These are phyloP conservation scores for Pogoniulus pusillus DNA, from an alignment of 2,797 vertebrate genomes.

Conservation along the genomic window DNA sequence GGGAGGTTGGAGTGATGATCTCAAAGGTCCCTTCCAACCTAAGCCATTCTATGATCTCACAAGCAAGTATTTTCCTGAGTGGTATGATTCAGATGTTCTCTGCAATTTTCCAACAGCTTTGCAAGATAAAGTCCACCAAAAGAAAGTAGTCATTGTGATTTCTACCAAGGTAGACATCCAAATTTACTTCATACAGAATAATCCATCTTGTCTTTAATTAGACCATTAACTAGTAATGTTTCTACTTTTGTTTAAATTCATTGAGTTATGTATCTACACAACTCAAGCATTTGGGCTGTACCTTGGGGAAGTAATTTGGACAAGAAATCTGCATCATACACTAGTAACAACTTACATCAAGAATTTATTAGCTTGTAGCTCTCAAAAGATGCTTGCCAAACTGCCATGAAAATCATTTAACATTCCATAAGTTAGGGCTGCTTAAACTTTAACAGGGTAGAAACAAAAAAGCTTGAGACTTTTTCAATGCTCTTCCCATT, in stretches of 20 bases:
- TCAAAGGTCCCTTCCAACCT: too few species aligned
- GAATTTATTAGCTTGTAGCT: not conserved
- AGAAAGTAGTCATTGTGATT: not conserved
- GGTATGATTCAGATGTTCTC: not conserved
- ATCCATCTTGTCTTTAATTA: not conserved
- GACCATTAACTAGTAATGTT: not conserved
- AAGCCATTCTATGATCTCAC: not conserved
- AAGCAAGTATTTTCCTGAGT: not conserved
- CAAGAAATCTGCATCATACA: not conserved
- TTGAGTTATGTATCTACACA: not conserved
- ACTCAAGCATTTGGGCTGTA: not conserved
- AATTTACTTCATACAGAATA: not conserved
- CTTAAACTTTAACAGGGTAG: not conserved
- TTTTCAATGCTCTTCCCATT: not conserved
- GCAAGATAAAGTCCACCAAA: not conserved
- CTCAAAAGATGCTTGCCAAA: not conserved
- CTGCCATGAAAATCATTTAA: accelerated
- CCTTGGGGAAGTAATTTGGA: not conserved
- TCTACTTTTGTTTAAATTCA: too few species aligned
- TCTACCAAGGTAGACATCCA: not conserved
- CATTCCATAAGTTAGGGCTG: not conserved
- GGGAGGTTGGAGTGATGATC: too few species aligned
- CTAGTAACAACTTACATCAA: not conserved
- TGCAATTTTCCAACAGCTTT: not conserved
- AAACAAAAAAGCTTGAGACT: not conserved